Percentiles rank a stretch among this genome's conserved stretches.
These are phyloP conservation scores for Epirrhoe tristata DNA, from an alignment of 2,888 invertebrate species.

Conservation along the genomic window DNA sequence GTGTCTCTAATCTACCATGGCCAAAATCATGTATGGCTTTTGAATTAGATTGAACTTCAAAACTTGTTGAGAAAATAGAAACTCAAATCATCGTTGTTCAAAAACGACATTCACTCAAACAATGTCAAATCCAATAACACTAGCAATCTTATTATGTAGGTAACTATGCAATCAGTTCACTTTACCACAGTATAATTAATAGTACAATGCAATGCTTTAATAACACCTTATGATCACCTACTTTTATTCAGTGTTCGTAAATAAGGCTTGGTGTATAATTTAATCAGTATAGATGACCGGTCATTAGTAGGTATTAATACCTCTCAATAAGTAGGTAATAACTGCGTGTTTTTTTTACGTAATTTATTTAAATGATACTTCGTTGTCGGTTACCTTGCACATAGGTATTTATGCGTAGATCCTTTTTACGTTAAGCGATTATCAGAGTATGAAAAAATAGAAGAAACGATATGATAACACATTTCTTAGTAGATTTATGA, in stretches of 20 bases:
- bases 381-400: neutral
- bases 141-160: neutral
- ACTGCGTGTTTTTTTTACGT: constrained; percentile 13
- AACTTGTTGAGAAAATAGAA: too few relatives aligned
- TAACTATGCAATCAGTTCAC: constrained; percentile 1
- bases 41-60: too few relatives aligned
- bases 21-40: too few relatives aligned
- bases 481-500: neutral
- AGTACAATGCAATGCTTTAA: constrained; percentile 7
- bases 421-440: neutral
- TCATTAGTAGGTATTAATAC: constrained; percentile 18
- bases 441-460: neutral
- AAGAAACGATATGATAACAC: neutral
- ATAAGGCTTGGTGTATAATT: constrained; percentile 16
- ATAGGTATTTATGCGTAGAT: neutral
- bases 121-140: neutral
- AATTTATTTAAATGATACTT: constrained; percentile 3
- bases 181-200: neutral
- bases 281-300: constrained; percentile 15
- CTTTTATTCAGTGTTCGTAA: constrained; percentile 24
- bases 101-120: neutral
- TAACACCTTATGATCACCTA: constrained; percentile 2
- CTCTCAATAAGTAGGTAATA: constrained; percentile 22
- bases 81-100: too few relatives aligned
- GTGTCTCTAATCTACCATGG: too few relatives aligned